Evolutionary conservation across 2,888 invertebrate genomes (phyloP), one percentile per base, ranked within the genome.

Genomic region (Mesorhabditis belari): DNA sequence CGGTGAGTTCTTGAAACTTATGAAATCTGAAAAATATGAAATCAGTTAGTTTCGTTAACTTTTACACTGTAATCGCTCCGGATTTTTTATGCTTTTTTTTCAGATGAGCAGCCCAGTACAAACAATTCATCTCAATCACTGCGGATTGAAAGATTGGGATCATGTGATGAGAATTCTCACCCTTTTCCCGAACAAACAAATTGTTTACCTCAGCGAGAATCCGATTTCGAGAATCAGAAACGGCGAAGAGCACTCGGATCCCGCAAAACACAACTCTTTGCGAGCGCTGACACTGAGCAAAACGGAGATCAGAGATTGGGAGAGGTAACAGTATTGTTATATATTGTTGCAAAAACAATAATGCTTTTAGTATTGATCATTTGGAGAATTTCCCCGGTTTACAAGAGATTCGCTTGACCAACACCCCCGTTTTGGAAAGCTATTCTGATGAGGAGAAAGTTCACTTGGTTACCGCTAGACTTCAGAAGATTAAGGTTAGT

Each of bases 381-480:
- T 88, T 90, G 75, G 91, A 87, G 89, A 58, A 87, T 87, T 80
- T 92, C 92, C 83, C 91, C 90, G 1, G 86, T 87, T 85, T 95
- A 60, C 87, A 87, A 71, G 90, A 91, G 83, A 86, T 94, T 65
- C 86, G 93, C 77, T 88, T 93, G 66, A 88, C 88, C 84, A 89
- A 89, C 49, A 85, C 87, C 65, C 86, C 87, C 26, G 81, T 87
- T 49, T 83, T 87, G 69, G 69, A 75, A 21, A 49, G 59, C 12
- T 55, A 64, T 9, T 49, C 65, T 6, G 72, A 72, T 23, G 72
- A 71, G 55, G 44, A 35, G n/a, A 9, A 19, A 23, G 17, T 9
- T 23, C 51, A 50, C 51, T 6, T 50, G 17, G 19, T 50, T 23
- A 50, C 21, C 17, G 12, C 51, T 23, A 9, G 51, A 19, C 51